Evolutionary conservation across 2,797 vertebrate genomes (phyloP), one percentile per base, ranked within the genome.

Genomic region (Benthosema pterotum): DNA sequence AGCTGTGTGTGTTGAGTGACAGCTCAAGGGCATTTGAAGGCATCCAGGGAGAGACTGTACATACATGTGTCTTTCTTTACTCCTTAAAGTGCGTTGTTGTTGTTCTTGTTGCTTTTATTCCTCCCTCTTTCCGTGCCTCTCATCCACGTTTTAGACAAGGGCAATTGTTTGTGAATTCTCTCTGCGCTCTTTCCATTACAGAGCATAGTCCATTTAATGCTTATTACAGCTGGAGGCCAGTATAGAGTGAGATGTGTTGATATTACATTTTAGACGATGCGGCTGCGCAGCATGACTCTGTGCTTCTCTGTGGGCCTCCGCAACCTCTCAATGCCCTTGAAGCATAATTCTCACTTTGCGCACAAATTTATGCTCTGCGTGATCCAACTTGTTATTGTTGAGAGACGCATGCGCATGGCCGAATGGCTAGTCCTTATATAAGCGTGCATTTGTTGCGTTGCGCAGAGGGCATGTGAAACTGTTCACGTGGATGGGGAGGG

Each of bases 1-100:
- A 50, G n/a, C 9, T 54, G 45, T 54, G 28, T 32, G 57, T 47
- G n/a, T 7, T 54, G 45, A 52, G 28, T 32, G 57, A 64, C 65
- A 69, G 60, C 13, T 57, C 67, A 79, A 77, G 69, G 50, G 18
- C 50, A 52, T 52, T 25, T 49, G 47, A 49, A 17, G 7, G 3
- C n/a, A 6, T 15, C 7, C 17, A 49, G 0, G 2, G 47, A 3
- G 15, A 16, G n/a, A 49, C 17, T 49, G 17, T 16, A 48, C 5
- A 48, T 15, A 4, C 15, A 17, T 49, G n/a, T 17, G 2, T 49
- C 7, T 49, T 17, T 16, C 17, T 49, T 47, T 47, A n/a, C n/a
- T n/a, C n/a, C 16, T 47, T 15, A 8, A 17, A 16, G 17, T 49
- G 47, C 17, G n/a, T 16, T 49, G 4, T 15, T n/a, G n/a, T n/a